A percentile compares a stretch with the other conserved stretches of the same genome.
These are phyloP conservation scores for Tachycineta bicolor DNA, from an alignment of 2,113 vertebrate species.

Conservation along the genomic window DNA sequence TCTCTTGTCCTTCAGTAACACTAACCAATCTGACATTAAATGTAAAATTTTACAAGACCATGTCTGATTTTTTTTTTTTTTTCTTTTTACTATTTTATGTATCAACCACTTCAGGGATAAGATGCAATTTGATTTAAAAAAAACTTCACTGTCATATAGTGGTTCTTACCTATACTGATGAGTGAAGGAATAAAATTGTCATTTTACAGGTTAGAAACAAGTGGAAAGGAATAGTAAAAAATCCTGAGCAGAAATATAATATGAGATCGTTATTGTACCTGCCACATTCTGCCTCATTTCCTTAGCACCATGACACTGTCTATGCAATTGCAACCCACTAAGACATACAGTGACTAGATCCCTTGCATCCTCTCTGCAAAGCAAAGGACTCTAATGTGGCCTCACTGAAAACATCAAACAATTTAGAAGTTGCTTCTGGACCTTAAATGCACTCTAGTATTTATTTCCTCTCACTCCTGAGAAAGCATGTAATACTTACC, in stretches of 20 bases:
- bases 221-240: neutral
- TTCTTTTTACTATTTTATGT: neutral
- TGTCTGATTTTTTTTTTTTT: neutral
- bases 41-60: neutral
- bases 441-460: neutral
- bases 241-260: neutral
- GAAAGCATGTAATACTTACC: accelerated
- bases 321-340: neutral
- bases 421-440: neutral
- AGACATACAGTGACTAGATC: too few relatives aligned
- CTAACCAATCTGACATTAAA: neutral
- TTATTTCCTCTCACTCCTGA: neutral
- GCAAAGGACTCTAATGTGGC: neutral
- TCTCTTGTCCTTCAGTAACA: neutral
- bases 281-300: neutral
- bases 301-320: neutral
- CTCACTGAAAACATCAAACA: neutral
- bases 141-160: neutral
- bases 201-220: neutral
- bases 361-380: neutral
- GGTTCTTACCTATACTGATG: neutral
- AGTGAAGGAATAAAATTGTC: neutral
- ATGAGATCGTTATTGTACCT: neutral
- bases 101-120: neutral
- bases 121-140: neutral